Conservation (phyloP, 2,797 vertebrate genomes). For the Acomys russatus region DNA sequence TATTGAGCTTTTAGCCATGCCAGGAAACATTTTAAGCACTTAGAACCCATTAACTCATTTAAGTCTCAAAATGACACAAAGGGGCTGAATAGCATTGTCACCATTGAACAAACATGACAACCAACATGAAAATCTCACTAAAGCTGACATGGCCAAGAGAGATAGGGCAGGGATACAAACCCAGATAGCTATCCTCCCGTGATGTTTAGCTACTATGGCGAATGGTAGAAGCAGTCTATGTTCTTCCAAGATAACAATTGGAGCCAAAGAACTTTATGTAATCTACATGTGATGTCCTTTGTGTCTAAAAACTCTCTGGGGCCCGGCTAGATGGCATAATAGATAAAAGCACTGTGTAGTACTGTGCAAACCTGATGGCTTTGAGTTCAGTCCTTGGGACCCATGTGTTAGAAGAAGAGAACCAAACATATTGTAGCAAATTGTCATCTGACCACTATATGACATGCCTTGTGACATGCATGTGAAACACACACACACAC, state of each 20-base stretch:
- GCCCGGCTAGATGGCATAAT: neutral
- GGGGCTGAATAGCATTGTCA: neutral
- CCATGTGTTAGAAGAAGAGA: neutral
- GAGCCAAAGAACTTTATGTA: neutral
- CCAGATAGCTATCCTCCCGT: neutral
- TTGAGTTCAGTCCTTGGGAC: neutral
- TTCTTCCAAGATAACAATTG: neutral
- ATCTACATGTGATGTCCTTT: neutral
- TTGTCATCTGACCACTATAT: neutral
- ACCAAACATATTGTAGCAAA: neutral
- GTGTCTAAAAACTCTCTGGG: neutral
- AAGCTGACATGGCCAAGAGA: neutral
- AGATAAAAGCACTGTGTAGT: neutral
- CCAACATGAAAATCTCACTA: neutral
- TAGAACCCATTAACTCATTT: slow-evolving; percentile 65
- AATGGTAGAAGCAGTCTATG: neutral
- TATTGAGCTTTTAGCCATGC: slow-evolving; percentile 34
- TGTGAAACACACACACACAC: neutral
- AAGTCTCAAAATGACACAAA: slow-evolving; percentile 46
- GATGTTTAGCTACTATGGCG: neutral
- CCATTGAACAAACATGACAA: slow-evolving; percentile 36
- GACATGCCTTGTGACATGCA: neutral
- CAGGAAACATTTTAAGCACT: slow-evolving; percentile 51
- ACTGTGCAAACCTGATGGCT: neutral
- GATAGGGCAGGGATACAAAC: neutral